phyloP scores from a whole-genome alignment of 2,797 vertebrate species.

The Sebastes steindachneri region DNA sequence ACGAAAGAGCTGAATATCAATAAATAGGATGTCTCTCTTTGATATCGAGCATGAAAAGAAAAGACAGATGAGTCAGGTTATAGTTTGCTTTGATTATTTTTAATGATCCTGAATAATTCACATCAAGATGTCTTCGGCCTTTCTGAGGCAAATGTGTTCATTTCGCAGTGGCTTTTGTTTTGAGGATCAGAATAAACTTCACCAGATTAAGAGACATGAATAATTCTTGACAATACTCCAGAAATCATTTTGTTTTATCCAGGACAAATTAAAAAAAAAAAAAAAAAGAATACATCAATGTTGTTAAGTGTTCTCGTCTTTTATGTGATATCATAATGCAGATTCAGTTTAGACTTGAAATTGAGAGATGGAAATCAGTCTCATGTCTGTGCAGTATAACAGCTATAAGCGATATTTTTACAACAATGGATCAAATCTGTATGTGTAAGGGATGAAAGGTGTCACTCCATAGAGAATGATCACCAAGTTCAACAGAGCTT shows the following conservation, averaged over 20 bases:
- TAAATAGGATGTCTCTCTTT: conserved; percentile 27
- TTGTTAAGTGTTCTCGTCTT: background rate
- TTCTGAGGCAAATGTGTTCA: conserved; percentile 17
- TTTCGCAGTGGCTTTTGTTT: conserved; percentile 42
- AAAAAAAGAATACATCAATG: background rate
- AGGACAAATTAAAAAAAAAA: background rate
- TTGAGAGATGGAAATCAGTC: background rate
- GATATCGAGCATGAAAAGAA: conserved; percentile 32
- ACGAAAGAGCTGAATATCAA: conserved; percentile 34
- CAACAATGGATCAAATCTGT: background rate
- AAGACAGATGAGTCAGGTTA: conserved; percentile 20
- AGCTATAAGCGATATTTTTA: background rate
- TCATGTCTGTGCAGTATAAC: background rate
- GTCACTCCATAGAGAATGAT: background rate
- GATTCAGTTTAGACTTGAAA: background rate
- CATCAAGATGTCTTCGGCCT: conserved; percentile 13
- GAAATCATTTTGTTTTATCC: background rate
- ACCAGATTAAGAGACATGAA: background rate
- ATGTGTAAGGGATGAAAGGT: background rate
- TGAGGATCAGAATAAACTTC: background rate
- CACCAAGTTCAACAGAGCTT: background rate
- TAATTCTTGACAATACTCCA: background rate
- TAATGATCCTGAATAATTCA: conserved; percentile 27
- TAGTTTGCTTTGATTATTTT: conserved; percentile 21
- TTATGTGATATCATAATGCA: background rate